Evolutionary conservation across 2,113 vertebrate species (phyloP), one percentile per base, ranked within the genome.

Genomic region (Lynx canadensis): DNA sequence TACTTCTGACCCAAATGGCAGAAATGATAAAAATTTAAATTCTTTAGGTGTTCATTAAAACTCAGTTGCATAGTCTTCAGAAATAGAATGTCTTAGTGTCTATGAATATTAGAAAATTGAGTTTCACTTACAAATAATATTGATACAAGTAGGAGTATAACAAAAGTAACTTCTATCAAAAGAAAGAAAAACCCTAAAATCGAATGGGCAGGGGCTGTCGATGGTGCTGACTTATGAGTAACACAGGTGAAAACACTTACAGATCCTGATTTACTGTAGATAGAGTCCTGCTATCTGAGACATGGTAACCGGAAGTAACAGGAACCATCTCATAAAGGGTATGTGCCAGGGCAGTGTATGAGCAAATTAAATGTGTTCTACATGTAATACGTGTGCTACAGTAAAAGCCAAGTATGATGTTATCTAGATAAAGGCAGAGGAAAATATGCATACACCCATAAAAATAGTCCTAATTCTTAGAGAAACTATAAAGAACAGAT

Each of bases 41-140:
- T 29, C 7, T 91, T 76, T 50, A 10, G 55, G 88, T 74, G 36
- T 79, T 48, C 76, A 27, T 60, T 87, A 68, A 96, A 66, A 60
- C 15, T 89, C 14, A 69, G n/a, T 85, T 93, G 57, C 78, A 38
- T 45, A 52, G 19, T 60, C 45, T 85, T 91, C n/a, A 89, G 29
- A 91, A 91, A 93, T 11, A 87, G 25, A 82, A 50, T 86, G 45
- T 84, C 83, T 91, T 52, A 95, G 89, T 84, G 27, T 19, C 8
- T 76, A 36, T 66, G 15, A 48, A 21, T 88, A 71, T 63, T 7
- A 65, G 11, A 91, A 96, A 73, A 69, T 29, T 93, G 33, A 55
- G 36, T 84, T 85, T 91, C 12, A 94, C 55, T 95, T 71, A 89
- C 4, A 85, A 96, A 29, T 66, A 71, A n/a, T 79, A 27, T 57